A percentile compares a stretch with the other conserved stretches of the same genome.
These are phyloP conservation scores for Poeciliopsis prolifica DNA, from an alignment of 2,113 vertebrate genomes.

Conservation along the genomic window DNA sequence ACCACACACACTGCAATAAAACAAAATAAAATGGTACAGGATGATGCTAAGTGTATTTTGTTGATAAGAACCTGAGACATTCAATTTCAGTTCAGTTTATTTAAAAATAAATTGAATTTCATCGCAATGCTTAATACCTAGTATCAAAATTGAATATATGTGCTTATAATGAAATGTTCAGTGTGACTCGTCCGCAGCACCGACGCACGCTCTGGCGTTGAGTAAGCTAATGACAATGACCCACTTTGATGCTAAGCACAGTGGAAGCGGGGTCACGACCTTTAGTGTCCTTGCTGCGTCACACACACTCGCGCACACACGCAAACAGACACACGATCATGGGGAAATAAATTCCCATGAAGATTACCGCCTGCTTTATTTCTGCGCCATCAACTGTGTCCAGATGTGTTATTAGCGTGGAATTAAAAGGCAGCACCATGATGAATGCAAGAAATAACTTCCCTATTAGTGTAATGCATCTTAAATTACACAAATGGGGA, in stretches of 20 bases:
- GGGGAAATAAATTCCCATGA: slow-evolving; percentile 39
- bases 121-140: too few species aligned
- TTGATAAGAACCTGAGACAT: too few species aligned
- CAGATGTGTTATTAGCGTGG: slow-evolving; percentile 45
- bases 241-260: slow-evolving; percentile 66
- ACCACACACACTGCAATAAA: too few species aligned
- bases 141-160: too few species aligned
- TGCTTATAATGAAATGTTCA: too few species aligned
- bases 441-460: slow-evolving; percentile 18
- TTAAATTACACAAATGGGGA: slow-evolving; percentile 32
- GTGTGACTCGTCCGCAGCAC: slow-evolving; percentile 1
- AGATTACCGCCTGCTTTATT: slow-evolving; percentile 16
- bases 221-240: slow-evolving; percentile 74
- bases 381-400: slow-evolving; percentile 33
- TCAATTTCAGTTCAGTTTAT: too few species aligned
- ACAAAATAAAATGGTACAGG: too few species aligned
- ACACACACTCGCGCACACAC: neutral
- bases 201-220: slow-evolving; percentile 67
- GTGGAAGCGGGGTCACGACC: slow-evolving; percentile 61
- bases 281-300: slow-evolving; percentile 31
- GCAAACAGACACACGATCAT: neutral
- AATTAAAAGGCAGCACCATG: slow-evolving; percentile 12
- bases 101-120: too few species aligned
- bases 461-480: slow-evolving; percentile 19
- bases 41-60: too few species aligned